A percentile compares a stretch with the other conserved stretches of the same genome.
These are phyloP conservation scores for Musca vetustissima DNA, from an alignment of 1,140 invertebrate species.

Conservation along the genomic window DNA sequence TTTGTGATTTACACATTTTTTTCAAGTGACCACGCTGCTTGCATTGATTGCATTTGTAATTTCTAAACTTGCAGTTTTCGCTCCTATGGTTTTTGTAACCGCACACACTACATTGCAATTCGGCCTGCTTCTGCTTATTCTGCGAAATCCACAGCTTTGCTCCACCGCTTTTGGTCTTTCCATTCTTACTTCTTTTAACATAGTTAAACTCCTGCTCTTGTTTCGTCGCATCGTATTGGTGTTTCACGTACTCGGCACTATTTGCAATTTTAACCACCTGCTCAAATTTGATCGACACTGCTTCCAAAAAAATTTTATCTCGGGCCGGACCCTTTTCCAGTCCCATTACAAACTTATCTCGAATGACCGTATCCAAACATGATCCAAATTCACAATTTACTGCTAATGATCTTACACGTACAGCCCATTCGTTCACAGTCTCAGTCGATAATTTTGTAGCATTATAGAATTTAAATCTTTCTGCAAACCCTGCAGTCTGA, in stretches of 20 bases:
- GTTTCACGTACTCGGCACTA: slow-evolving; percentile 31
- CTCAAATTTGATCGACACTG: slow-evolving; percentile 48
- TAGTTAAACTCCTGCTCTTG: background rate
- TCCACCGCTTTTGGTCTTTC: background rate
- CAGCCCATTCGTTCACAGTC: slow-evolving; percentile 28
- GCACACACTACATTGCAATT: slow-evolving; percentile 33
- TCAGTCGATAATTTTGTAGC: background rate
- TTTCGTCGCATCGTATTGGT: slow-evolving; percentile 20
- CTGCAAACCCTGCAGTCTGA: slow-evolving; percentile 11
- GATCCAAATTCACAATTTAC: slow-evolving; percentile 40
- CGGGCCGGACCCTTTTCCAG: slow-evolving; percentile 43
- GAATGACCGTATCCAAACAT: slow-evolving; percentile 34
- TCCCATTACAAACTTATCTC: slow-evolving; percentile 47
- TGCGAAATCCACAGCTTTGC: background rate
- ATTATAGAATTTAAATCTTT: slow-evolving; percentile 23
- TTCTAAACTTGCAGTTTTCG: slow-evolving; percentile 27
- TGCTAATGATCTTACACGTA: slow-evolving; percentile 36
- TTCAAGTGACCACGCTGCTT: slow-evolving; percentile 32
- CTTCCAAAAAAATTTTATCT: slow-evolving; percentile 51
- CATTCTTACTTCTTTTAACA: background rate
- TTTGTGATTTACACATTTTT: slow-evolving; percentile 22
- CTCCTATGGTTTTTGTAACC: slow-evolving; percentile 28
- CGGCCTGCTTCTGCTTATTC: background rate
- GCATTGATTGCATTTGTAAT: slow-evolving; percentile 31
- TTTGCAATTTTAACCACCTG: slow-evolving; percentile 38